Evolutionary conservation across 2,797 vertebrate species (phyloP), one percentile per base, ranked within the genome.

Genomic region (Gymnothorax reevesii): DNA sequence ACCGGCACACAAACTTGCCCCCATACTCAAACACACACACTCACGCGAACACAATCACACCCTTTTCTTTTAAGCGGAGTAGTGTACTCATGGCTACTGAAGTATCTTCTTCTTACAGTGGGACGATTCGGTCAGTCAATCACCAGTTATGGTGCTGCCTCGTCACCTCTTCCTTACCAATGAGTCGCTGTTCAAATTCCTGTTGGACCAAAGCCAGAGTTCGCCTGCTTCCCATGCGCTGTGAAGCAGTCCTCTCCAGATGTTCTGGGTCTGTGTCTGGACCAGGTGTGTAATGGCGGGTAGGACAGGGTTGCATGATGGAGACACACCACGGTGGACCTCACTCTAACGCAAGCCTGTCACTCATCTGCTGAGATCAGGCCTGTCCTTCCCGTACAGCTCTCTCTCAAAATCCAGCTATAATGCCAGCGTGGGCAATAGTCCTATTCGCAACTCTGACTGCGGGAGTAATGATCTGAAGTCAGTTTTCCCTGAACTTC

Each of bases 331-430:
- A 1, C 49, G 10, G 1, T 17, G 4, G 49, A 22, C 75, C 49
- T 20, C 49, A 7, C 49, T 7, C 75, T 5, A 6, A 79, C 20
- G 0, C 9, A 17, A 52, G 49, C 6, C 75, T 13, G 71, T 75
- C 75, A 22, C 15, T 79, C 75, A 54, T n/a, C 49, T 22, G 17
- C n/a, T 12, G 25, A 25, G 54, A 60, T 75, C 9, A 57, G 66
- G 3, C 55, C 17, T 8, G 17, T 25, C 71, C 25, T 9, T 0
- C 10, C 9, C 49, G 25, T 22, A n/a, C 33, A 20, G 7, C 85
- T 62, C 52, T 82, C 80, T 22, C 3, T 69, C n/a, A 17, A 64
- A 71, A 9, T 87, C 87, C 55, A 1, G 6, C 66, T 85, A 57
- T 8, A 22, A 62, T 86, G 60, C 17, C 71, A 42, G 33, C 33